phyloP scores from a whole-genome alignment of 1,140 invertebrate genomes.

The Uloborus diversus region DNA sequence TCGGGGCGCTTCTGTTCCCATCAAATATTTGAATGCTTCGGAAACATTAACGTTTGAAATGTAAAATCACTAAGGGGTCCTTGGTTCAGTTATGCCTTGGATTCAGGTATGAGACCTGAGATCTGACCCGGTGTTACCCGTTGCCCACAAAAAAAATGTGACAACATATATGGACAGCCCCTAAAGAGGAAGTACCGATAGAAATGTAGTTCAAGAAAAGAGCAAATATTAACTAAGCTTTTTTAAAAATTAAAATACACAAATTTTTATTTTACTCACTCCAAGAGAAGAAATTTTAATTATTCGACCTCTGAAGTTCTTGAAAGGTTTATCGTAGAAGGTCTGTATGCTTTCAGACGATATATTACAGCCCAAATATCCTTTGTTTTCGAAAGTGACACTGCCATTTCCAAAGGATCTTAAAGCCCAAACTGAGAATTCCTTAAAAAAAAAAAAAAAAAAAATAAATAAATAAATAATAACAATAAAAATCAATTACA shows the following conservation, averaged over 20 bases:
- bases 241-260: neutral
- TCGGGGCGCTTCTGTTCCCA: too few relatives aligned
- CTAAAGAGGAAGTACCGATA: neutral
- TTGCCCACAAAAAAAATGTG: too few relatives aligned
- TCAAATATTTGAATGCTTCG: too few relatives aligned
- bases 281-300: slow-evolving; percentile 17
- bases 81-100: too few relatives aligned
- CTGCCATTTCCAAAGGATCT: slow-evolving; percentile 17
- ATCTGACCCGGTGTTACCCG: too few relatives aligned
- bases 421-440: neutral
- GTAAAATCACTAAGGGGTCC: too few relatives aligned
- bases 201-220: neutral
- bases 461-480: neutral
- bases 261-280: too few relatives aligned
- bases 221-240: neutral
- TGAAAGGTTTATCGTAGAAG: neutral
- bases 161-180: too few relatives aligned
- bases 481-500: neutral
- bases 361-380: neutral
- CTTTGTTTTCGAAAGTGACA: neutral
- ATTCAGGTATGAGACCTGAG: too few relatives aligned
- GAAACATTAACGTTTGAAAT: too few relatives aligned
- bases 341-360: neutral
- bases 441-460: neutral
- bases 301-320: slow-evolving; percentile 1